phyloP scores from a whole-genome alignment of 2,888 invertebrate species.

The Corbicula japonica region DNA sequence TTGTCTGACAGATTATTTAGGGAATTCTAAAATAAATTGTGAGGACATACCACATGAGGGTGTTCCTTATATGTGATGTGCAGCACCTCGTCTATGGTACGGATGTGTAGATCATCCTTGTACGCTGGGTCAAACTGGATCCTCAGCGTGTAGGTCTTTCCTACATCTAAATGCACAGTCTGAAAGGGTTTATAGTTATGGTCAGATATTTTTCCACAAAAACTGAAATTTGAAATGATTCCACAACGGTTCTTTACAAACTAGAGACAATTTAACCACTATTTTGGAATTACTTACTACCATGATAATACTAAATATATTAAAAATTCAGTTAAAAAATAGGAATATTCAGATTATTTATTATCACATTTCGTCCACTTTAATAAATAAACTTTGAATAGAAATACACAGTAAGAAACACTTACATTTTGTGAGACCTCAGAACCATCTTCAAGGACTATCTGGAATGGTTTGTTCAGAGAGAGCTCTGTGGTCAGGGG shows the following conservation, averaged over 20 bases:
- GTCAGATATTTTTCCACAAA: too few species aligned
- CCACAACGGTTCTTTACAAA: too few species aligned
- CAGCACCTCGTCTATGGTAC: slow-evolving; percentile 84
- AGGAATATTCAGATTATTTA: not conserved
- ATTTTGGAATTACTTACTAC: too few species aligned
- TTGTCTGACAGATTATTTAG: too few species aligned
- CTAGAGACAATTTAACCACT: too few species aligned
- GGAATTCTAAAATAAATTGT: too few species aligned
- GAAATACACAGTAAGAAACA: slow-evolving; percentile 4
- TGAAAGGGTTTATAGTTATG: too few species aligned
- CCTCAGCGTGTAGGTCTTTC: slow-evolving; percentile 78
- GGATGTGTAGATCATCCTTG: slow-evolving; percentile 85
- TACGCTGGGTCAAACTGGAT: slow-evolving; percentile 86
- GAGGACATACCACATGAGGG: slow-evolving; percentile 85
- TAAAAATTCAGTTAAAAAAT: too few species aligned
- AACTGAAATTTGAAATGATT: not conserved
- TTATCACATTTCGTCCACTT: not conserved
- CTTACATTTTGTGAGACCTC: slow-evolving; percentile 78
- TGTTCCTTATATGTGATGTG: slow-evolving; percentile 85
- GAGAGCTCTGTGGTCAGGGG: slow-evolving; percentile 83
- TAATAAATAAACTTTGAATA: not conserved
- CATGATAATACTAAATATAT: too few species aligned
- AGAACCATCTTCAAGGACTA: slow-evolving; percentile 72
- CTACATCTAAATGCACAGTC: slow-evolving; percentile 81
- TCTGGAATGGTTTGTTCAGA: slow-evolving; percentile 84